Evolutionary conservation across 2,797 vertebrate species (phyloP), one percentile per base, ranked within the genome.

Genomic region (Dromococcyx pavoninus): DNA sequence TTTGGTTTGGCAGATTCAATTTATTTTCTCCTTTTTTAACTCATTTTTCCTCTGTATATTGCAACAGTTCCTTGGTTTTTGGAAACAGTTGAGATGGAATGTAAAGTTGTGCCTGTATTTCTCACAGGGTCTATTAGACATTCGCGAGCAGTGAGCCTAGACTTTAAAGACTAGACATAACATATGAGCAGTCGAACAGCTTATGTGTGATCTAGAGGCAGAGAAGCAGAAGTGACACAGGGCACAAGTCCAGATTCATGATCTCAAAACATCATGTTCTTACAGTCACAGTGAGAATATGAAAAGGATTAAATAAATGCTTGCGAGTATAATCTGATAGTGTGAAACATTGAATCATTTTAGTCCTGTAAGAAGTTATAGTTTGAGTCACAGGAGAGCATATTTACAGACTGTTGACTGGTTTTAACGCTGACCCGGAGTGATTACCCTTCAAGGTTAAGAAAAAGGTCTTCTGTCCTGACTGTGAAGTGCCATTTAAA

Each of bases 21-120:
- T 97, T 97, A 93, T 96, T 97, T 97, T 96, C 60, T 94, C 61
- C 82, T 88, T 96, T n/a, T 97, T 95, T 94, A 95, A 78, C 78
- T 96, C 51, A 74, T 96, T 97, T 97, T 94, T 94, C 73, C 80
- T 97, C 91, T 92, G 78, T 94, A 95, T 96, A 97, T 86, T 96
- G 74, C 62, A 97, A 85, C 28, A 81, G 21, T 91, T 97, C 88
- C 93, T 96, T 95, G 53, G n/a, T 12, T 93, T 96, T 91, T 83
- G 66, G 93, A 96, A 97, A 91, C 58, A 85, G 86, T 74, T 89
- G 76, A 93, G 69, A 72, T 17, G n/a, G 72, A 89, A 33, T 79
- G 35, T 80, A 85, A 95, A 96, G 89, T 80, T 74, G 23, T 85
- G 81, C 86, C 96, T 97, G 51, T 80, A 70, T 94, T 97, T 97